phyloP scores from a whole-genome alignment of 2,888 invertebrate genomes.

The Eupithecia tripunctaria region DNA sequence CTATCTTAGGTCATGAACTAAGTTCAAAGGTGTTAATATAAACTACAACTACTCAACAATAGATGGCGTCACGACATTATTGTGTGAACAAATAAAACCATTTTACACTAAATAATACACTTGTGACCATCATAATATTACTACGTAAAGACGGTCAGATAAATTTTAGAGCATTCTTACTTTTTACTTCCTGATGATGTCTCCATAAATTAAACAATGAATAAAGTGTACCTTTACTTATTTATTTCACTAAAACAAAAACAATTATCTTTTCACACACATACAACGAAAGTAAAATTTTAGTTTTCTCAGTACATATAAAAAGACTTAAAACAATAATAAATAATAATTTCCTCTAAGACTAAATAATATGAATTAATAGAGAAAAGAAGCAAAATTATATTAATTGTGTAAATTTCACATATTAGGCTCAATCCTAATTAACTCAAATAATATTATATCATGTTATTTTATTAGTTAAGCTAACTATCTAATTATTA shows the following conservation, averaged over 20 bases:
- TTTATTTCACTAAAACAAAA: neutral
- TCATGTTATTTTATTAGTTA: neutral
- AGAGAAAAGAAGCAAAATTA: neutral
- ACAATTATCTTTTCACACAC: neutral
- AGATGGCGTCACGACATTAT: slow-evolving; percentile 47
- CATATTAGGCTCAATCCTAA: neutral
- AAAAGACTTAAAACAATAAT: neutral
- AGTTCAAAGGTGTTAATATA: neutral
- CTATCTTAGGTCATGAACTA: neutral
- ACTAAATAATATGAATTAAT: neutral
- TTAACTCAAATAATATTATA: neutral
- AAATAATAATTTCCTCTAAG: neutral
- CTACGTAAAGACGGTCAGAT: neutral
- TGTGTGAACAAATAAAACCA: too few species aligned
- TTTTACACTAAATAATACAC: too few species aligned
- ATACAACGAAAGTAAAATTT: neutral
- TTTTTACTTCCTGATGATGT: neutral
- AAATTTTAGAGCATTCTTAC: neutral
- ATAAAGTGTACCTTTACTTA: neutral
- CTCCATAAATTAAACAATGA: neutral
- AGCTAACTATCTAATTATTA: neutral
- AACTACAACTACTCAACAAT: slow-evolving; percentile 47
- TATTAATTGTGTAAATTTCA: neutral
- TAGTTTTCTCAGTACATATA: neutral
- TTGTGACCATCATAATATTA: neutral